Evolutionary conservation across 2,888 invertebrate genomes (phyloP), one percentile per base, ranked within the genome.

Genomic region (Euzophera pinguis): DNA sequence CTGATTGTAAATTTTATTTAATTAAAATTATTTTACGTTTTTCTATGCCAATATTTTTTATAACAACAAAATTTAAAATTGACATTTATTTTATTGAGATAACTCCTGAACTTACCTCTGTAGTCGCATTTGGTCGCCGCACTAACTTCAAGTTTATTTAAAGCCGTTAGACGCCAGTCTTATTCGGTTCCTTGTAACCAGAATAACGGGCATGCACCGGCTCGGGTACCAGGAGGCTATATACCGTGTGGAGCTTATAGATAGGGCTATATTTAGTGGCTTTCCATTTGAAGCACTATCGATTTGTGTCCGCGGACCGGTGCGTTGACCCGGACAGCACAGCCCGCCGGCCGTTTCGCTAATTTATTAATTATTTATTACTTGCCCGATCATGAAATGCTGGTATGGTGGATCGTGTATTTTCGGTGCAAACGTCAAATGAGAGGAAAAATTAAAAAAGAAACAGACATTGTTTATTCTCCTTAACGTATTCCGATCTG

Each of bases 301-400:
- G 90, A 89, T 89, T 85, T 69, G 78, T 69, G 78, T 73, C 71
- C 84, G 81, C 81, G 77, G 71, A 62, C 65, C 75, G 62, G 87
- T 71, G 78, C 88, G 77, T 80, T 84, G 89, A 88, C 87, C 88
- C 75, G 76, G 54, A 64, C 68, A 63, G 66, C 67, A 65, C 71
- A 70, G 70, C 64, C 56, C 72, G 78, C 64, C 75, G 75, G 71
- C 75, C 65, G 78, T 78, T 85, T 84, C 82, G 84, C 82, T 87
- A 88, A 89, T 88, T 87, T 86, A 86, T 86, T 87, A 89, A 87
- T 87, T 86, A 87, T 82, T 82, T 79, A 82, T 72, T 65, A 75
- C 75, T 74, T 69, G 65, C 73, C 29, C 42, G 61, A 70, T 74
- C 71, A 75, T 80, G 67, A 58, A 69, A 59, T 61, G 70, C 72